Conservation (phyloP, 2,888 invertebrate species). For the Plebejus argus region DNA sequence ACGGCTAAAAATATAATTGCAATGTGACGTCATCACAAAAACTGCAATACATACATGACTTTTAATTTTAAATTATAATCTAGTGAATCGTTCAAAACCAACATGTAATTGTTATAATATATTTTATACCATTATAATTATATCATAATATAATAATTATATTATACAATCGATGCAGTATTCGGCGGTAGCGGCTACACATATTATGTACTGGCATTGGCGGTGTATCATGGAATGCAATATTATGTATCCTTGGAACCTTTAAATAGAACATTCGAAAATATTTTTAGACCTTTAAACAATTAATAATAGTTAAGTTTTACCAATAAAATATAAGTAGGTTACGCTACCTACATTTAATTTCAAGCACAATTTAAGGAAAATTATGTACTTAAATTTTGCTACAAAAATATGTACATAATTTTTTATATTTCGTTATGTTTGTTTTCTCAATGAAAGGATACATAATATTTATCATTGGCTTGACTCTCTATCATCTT, state of each 20-base stretch:
- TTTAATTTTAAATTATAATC: background rate
- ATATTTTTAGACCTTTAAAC: no score
- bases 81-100: background rate
- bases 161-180: background rate
- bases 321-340: no score
- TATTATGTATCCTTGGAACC: constrained; percentile 29
- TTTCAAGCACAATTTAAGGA: background rate
- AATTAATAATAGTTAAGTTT: no score
- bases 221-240: constrained; percentile 26
- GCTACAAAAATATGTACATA: background rate
- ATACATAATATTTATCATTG: constrained; percentile 30
- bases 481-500: constrained; percentile 25
- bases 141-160: constrained; percentile 33
- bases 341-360: no score
- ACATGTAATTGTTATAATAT: background rate
- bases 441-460: constrained; percentile 16
- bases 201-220: constrained; percentile 1
- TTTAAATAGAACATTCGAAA: background rate
- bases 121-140: constrained; percentile 3
- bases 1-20: no score
- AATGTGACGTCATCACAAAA: no score
- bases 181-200: background rate
- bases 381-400: background rate
- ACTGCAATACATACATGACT: no score
- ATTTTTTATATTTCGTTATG: background rate